phyloP scores from a whole-genome alignment of 2,113 vertebrate genomes.

The Ceyx melanurus region DNA sequence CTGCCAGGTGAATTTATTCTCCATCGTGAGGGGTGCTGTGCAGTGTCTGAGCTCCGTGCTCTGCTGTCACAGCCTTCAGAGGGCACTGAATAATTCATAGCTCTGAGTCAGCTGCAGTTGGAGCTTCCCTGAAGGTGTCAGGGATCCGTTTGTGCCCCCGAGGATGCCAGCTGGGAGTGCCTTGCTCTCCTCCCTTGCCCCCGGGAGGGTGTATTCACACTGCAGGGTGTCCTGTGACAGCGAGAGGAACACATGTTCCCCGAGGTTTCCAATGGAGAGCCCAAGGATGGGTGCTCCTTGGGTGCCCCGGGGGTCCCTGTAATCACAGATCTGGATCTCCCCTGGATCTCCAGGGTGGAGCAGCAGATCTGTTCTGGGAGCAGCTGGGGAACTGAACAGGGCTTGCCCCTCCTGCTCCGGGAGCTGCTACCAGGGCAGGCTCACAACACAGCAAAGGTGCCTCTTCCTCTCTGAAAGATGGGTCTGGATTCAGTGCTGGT shows the following conservation, averaged over 20 bases:
- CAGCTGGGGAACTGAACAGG: neutral
- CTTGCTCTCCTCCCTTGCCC: neutral
- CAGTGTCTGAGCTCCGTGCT: neutral
- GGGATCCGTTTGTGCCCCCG: neutral
- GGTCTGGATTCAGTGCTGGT: neutral
- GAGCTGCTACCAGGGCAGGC: neutral
- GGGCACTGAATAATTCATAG: neutral
- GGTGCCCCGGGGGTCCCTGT: neutral
- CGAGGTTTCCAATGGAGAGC: neutral
- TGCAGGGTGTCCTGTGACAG: neutral
- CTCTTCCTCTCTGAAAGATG: neutral
- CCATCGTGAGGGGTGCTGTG: neutral
- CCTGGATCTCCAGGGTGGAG: neutral
- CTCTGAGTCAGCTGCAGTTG: neutral
- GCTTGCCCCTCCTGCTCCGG: neutral
- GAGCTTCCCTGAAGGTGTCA: neutral
- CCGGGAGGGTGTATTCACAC: neutral
- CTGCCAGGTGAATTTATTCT: neutral
- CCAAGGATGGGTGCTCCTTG: accelerated
- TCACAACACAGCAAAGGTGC: neutral
- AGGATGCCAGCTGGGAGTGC: neutral
- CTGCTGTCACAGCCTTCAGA: neutral
- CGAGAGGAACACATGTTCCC: accelerated
- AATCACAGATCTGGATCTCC: neutral
- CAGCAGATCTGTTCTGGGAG: neutral